phyloP scores from a whole-genome alignment of 2,113 vertebrate genomes.

The Rhinolophus sinicus region DNA sequence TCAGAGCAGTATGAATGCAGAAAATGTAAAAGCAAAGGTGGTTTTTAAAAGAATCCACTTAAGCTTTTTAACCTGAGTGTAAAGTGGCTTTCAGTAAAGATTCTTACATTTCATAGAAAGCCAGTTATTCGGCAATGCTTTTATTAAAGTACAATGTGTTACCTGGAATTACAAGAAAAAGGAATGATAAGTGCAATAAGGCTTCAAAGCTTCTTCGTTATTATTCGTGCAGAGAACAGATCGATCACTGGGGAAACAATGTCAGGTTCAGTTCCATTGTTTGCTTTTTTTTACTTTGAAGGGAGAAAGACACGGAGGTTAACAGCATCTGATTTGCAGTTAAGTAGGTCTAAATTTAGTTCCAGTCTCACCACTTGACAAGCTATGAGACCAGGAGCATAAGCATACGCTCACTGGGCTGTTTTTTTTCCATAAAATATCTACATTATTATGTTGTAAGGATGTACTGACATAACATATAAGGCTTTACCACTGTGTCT shows the following conservation, averaged over 20 bases:
- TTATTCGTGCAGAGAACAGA: background rate
- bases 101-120: background rate
- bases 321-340: background rate
- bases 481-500: background rate
- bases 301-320: background rate
- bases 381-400: background rate
- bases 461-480: background rate
- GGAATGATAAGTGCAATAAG: background rate
- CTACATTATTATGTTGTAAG: background rate
- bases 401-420: fast-evolving
- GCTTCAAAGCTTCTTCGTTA: background rate
- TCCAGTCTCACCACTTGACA: background rate
- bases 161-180: background rate
- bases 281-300: background rate
- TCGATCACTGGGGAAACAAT: background rate
- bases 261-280: background rate
- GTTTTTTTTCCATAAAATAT: background rate
- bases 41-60: background rate
- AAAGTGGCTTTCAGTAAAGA: background rate
- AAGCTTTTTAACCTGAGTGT: background rate
- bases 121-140: background rate
- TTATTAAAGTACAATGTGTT: background rate
- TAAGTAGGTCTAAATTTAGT: background rate
- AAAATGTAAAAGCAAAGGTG: conserved; percentile 33
- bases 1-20: conserved; percentile 58